Evolutionary conservation across 2,888 invertebrate species (phyloP), one percentile per base, ranked within the genome.

Genomic region (Acanthosepion esculentum): DNA sequence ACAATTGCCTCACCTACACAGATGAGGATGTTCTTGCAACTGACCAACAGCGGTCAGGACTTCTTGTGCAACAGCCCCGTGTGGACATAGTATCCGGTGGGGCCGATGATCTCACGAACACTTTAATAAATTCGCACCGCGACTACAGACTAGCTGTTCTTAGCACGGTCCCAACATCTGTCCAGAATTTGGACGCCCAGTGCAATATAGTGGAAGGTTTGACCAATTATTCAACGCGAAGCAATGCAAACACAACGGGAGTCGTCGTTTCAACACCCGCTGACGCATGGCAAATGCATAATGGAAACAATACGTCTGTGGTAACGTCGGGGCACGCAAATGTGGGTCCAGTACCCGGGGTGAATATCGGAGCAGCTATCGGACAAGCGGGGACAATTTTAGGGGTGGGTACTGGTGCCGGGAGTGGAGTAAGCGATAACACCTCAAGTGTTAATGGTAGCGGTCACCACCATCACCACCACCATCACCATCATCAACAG

Each of bases 401-500:
- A 78, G 78, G 78, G n/a, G n/a, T 78, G 29, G 78, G n/a, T 78
- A 78, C n/a, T 8, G 78, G 78, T 78, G 18, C 29, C n/a, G 78
- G 78, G 78, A 78, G 7, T n/a, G 78, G 29, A n/a, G 78, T 78
- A 4, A n/a, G n/a, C 3, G 29, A 0, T 29, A 48, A 48, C 48
- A 29, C n/a, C 92, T 8, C 41, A 15, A 92, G 8, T 7, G 50
- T 48, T 33, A 92, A 92, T 23, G 33, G 92, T 50, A 92, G 50
- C 92, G 41, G 50, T 48, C 48, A 92, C 26, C 92, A 48, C 1
- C 92, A 41, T 41, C 41, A 41, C 41, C 41, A 92, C 48, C 92
- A 92, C 33, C 92, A 92, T 26, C 48, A 48, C 7, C 92, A 92
- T 92, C 92, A 92, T 29, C 48, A 23, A 50, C 92, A 92, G n/a